phyloP scores from a whole-genome alignment of 2,888 invertebrate species.

The Drosophila mayaguana region DNA sequence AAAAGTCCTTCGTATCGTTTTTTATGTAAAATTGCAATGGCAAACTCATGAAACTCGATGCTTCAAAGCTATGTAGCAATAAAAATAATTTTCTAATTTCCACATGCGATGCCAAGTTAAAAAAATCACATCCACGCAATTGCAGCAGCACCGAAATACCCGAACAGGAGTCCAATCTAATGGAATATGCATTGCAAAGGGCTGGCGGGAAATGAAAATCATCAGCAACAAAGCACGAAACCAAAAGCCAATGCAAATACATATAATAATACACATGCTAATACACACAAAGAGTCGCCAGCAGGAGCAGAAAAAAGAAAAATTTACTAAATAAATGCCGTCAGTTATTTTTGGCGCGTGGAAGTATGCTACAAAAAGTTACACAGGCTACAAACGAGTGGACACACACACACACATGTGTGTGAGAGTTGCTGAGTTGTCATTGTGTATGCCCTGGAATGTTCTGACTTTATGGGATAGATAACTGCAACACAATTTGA shows the following conservation, averaged over 20 bases:
- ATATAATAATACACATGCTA: slow-evolving; percentile 14
- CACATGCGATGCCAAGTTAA: slow-evolving; percentile 51
- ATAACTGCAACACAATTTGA: background rate
- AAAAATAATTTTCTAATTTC: slow-evolving; percentile 76
- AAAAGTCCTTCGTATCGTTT: slow-evolving; percentile 37
- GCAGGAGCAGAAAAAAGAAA: background rate
- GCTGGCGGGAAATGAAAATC: slow-evolving; percentile 46
- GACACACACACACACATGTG: slow-evolving; percentile 15
- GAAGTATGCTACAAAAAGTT: slow-evolving; percentile 45
- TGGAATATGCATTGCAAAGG: slow-evolving; percentile 13
- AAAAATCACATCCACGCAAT: slow-evolving; percentile 18
- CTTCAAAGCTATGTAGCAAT: slow-evolving; percentile 52
- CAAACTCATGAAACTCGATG: slow-evolving; percentile 20
- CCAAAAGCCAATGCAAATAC: slow-evolving; percentile 1
- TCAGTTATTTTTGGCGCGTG: slow-evolving; percentile 39
- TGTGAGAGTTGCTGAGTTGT: slow-evolving; percentile 21
- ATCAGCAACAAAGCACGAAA: slow-evolving; percentile 40
- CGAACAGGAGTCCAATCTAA: slow-evolving; percentile 41
- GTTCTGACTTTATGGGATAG: background rate
- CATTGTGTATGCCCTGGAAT: slow-evolving; percentile 1
- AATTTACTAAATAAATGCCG: slow-evolving; percentile 22
- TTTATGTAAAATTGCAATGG: slow-evolving; percentile 18
- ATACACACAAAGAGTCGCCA: slow-evolving; percentile 16
- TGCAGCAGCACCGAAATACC: slow-evolving; percentile 33
- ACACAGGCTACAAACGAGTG: slow-evolving; percentile 13